Evolutionary conservation across 2,888 invertebrate genomes (phyloP).

Genomic region (Ormyrus pomaceus): DNA sequence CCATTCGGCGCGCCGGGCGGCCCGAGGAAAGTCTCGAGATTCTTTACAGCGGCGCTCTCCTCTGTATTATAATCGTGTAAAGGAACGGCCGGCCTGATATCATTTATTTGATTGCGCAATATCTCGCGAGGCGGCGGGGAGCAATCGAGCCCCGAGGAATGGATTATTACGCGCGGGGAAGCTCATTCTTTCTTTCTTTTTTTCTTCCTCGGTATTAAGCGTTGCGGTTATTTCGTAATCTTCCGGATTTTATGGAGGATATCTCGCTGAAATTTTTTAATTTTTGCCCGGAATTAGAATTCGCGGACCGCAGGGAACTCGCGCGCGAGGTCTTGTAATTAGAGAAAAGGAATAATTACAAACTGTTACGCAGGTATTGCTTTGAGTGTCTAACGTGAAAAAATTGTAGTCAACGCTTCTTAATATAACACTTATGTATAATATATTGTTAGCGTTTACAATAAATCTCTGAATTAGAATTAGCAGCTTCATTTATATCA

Average conservation of each 20-base stretch:
- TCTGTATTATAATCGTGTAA: conserved; percentile 37
- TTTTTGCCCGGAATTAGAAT: no score
- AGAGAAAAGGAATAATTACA: no score
- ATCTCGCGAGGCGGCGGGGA: conserved; percentile 34
- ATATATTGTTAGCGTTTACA: no score
- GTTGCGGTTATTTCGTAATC: conserved; percentile 31
- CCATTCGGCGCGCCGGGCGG: conserved; percentile 17
- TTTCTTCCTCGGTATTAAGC: conserved; percentile 6
- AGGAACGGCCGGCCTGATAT: conserved; percentile 42
- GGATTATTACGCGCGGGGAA: conserved; percentile 35
- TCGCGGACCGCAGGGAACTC: no score
- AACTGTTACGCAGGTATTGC: no score
- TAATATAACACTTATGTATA: no score
- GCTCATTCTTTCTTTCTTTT: neutral
- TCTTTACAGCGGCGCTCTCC: conserved; percentile 48
- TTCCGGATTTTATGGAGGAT: neutral
- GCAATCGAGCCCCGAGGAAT: conserved; percentile 1
- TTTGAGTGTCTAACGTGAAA: no score
- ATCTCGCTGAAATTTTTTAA: no score
- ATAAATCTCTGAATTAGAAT: no score
- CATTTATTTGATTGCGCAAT: conserved; percentile 57
- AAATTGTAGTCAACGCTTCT: no score
- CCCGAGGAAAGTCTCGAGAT: conserved; percentile 33
- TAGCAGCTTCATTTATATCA: no score
- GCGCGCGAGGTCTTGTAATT: no score